Base-by-base conservation (phyloP, 2,888 invertebrate species). In the Brachylomia viminalis region DNA sequence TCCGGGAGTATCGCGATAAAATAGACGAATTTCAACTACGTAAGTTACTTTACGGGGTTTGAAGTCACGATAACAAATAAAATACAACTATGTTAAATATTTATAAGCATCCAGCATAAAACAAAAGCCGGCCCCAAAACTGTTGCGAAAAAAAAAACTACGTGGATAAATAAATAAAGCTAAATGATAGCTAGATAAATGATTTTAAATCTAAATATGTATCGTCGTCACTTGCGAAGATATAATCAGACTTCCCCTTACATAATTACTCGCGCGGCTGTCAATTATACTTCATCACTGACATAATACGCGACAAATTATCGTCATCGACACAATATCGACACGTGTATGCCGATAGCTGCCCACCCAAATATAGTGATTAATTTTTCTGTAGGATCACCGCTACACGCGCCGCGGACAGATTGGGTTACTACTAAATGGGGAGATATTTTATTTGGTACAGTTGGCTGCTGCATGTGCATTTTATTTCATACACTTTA, bases 321-420 rank as follows among this genome's bases (percentile, higher is more conserved):
- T 81, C 62, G 73, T 77, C 54, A 74, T 42, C 17, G 6, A 23
- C 38, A 68, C 45, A 27, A 30, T 54, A 49, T 61, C 81, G 70
- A 59, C 59, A 80, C 33, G 71, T 69, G 64, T 52, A 67, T 38
- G 56, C 72, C 71, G 62, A 77, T 59, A 72, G 54, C 58, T 74
- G 23, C 49, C 69, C 78, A 70, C 47, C 49, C 69, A 69, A 75
- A 66, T 59, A 62, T 78, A 65, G 78, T 62, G 84, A 84, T 84
- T 83, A 78, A 84, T 78, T 84, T 59, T 84, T 81, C 82, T 70
- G 81, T 81, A 77, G 58, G 69, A 77, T 78, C 78, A 84, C 54
- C 45, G 23, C 71, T 47, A 54, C 61, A 58, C 59, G 66, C 42
- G 66, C 66, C 38, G 67, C 33, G 13, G 58, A 75, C 78, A 49